A percentile compares a stretch with the other conserved stretches of the same genome.
These are phyloP conservation scores for Trachelus tabidus DNA, from an alignment of 2,888 invertebrate species.

Conservation along the genomic window DNA sequence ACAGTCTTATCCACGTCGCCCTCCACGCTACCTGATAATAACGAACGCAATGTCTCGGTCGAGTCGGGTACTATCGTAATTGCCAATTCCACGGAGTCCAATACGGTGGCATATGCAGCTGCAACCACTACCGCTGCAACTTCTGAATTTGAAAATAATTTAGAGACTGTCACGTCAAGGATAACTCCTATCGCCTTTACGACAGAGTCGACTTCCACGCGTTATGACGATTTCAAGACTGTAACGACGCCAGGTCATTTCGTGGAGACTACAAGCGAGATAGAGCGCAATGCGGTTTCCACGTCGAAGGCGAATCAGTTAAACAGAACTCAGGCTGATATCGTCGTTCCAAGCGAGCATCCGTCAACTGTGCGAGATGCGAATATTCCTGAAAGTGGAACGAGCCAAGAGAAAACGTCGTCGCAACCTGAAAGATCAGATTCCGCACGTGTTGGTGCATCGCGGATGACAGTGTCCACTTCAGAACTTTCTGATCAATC, in stretches of 20 bases:
- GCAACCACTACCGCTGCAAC: not conserved
- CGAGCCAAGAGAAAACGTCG: not conserved
- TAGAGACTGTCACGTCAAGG: not conserved
- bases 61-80: not conserved
- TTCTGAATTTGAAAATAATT: not conserved
- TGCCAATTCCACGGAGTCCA: not conserved
- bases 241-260: not conserved
- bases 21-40: not conserved
- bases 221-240: not conserved
- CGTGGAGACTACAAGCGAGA: not conserved
- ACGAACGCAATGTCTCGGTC: not conserved
- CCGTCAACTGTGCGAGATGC: not conserved
- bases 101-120: too few species aligned
- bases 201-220: not conserved
- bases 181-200: too few species aligned
- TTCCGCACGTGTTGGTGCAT: not conserved
- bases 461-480: not conserved
- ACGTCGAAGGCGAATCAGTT: not conserved
- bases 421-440: not conserved
- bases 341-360: not conserved
- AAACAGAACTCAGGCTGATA: not conserved
- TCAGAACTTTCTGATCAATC: conserved; percentile 3
- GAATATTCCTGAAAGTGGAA: not conserved
- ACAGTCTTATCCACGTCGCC: not conserved
- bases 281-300: not conserved